A percentile compares a stretch with the other conserved stretches of the same genome.
Evolutionary conservation across 2,888 invertebrate species (phyloP).

Genomic region (Lasiommata megera): DNA sequence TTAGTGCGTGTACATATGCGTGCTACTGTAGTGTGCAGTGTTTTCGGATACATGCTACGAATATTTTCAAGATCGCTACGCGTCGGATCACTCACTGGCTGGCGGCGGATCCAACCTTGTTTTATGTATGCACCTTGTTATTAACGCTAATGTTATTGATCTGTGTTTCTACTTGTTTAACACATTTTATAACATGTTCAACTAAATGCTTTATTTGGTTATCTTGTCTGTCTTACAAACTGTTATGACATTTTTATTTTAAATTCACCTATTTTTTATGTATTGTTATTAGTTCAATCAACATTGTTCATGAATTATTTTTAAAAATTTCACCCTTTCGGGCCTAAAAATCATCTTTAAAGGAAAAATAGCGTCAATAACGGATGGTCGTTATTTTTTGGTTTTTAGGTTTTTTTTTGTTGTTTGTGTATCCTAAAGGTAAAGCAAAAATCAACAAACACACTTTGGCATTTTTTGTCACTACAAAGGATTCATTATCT

Average conservation of each 20-base stretch:
- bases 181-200: conserved; percentile 31
- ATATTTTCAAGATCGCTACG: conserved; percentile 21
- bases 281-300: too few species aligned
- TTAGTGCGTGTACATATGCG: conserved; percentile 51
- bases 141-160: conserved; percentile 32
- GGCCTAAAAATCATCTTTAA: too few species aligned
- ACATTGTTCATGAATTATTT: too few species aligned
- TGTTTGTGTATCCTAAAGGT: too few species aligned
- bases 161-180: conserved; percentile 32
- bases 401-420: too few species aligned
- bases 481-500: too few species aligned
- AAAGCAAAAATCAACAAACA: too few species aligned
- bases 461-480: too few species aligned
- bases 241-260: neutral
- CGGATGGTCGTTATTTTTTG: too few species aligned
- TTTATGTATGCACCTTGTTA: conserved; percentile 61
- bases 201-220: conserved; percentile 25
- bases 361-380: too few species aligned
- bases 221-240: neutral
- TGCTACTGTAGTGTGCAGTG: conserved; percentile 63
- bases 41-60: conserved; percentile 32
- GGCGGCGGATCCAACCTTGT: conserved; percentile 66
- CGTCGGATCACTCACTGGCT: conserved; percentile 50
- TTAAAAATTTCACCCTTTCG: too few species aligned
- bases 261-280: neutral